Percentiles rank a stretch among this genome's conserved stretches.
phyloP scores from a whole-genome alignment of 2,113 vertebrate genomes.

The Romanogobio albipinnatus region DNA sequence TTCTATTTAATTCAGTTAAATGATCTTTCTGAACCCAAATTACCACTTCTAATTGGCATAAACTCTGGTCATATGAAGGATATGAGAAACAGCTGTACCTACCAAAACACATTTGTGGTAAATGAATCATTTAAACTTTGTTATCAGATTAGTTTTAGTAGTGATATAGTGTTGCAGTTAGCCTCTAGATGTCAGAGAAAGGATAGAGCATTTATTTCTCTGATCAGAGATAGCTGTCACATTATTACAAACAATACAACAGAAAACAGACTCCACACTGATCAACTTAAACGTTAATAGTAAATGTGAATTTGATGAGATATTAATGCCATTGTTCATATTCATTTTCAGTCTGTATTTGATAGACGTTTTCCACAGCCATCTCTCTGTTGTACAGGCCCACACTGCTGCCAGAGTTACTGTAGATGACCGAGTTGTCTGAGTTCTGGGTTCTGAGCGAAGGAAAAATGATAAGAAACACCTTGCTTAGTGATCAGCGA shows the following conservation, averaged over 20 bases:
- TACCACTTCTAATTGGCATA: background rate
- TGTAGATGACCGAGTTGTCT: conserved; percentile 37
- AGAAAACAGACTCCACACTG: conserved; percentile 1
- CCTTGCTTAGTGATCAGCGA: background rate
- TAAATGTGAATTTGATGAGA: background rate
- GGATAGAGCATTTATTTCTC: background rate
- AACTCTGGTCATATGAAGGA: background rate
- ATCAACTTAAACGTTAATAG: background rate
- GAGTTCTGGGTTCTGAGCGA: conserved; percentile 35
- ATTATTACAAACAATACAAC: background rate
- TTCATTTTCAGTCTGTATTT: conserved; percentile 53
- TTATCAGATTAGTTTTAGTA: conserved; percentile 6
- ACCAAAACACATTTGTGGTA: background rate
- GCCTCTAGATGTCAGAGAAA: background rate
- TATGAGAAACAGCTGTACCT: background rate
- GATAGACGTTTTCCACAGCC: conserved; percentile 62
- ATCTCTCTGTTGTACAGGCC: conserved; percentile 47
- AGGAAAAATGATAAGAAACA: conserved; percentile 2
- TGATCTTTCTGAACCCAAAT: background rate
- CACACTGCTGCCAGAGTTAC: conserved; percentile 41
- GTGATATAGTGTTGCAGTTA: background rate
- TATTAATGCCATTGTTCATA: conserved; percentile 56
- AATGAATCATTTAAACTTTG: background rate
- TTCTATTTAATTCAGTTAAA: background rate
- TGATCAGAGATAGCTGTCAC: background rate